Percentiles rank a stretch among this genome's conserved stretches.
Conservation (phyloP, 53 echinoderm and acorn worm genomes). For the Astropecten irregularis region DNA sequence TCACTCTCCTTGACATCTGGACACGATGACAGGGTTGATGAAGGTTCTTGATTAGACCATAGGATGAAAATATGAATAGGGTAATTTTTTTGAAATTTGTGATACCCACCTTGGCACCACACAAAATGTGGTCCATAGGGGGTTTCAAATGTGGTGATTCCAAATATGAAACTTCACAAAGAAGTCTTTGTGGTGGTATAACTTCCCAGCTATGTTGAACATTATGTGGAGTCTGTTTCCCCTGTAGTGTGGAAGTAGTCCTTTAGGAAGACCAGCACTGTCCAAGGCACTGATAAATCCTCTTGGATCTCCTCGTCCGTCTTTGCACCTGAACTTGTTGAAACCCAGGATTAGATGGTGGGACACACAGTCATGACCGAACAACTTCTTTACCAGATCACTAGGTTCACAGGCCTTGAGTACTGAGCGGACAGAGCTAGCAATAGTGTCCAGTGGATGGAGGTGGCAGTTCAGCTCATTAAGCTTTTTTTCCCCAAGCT, state of each 20-base stretch:
- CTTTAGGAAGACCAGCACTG: slow-evolving; percentile 24
- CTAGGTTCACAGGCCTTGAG: slow-evolving; percentile 28
- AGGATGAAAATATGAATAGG: too few species aligned
- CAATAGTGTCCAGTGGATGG: slow-evolving; percentile 59
- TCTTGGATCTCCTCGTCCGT: slow-evolving; percentile 48
- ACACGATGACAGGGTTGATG: too few species aligned
- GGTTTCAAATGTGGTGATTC: too few species aligned
- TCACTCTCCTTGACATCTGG: too few species aligned
- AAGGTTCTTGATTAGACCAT: too few species aligned
- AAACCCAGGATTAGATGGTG: not conserved
- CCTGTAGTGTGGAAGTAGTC: slow-evolving; percentile 56
- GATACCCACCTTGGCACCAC: too few species aligned
- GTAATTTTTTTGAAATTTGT: too few species aligned
- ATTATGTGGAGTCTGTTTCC: slow-evolving; percentile 58
- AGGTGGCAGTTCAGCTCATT: slow-evolving; percentile 55
- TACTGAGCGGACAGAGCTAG: slow-evolving; percentile 30
- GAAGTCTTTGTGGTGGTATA: slow-evolving; percentile 4
- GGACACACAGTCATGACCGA: not conserved
- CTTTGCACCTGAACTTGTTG: slow-evolving; percentile 61
- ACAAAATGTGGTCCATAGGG: too few species aligned
- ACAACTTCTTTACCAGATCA: slow-evolving; percentile 10
- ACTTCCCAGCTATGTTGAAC: slow-evolving; percentile 65
- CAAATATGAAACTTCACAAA: too few species aligned
- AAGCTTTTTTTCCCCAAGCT: not conserved
- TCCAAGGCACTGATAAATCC: slow-evolving; percentile 56